phyloP scores from a whole-genome alignment of 2,888 invertebrate species.

The Syrphus vitripennis region DNA sequence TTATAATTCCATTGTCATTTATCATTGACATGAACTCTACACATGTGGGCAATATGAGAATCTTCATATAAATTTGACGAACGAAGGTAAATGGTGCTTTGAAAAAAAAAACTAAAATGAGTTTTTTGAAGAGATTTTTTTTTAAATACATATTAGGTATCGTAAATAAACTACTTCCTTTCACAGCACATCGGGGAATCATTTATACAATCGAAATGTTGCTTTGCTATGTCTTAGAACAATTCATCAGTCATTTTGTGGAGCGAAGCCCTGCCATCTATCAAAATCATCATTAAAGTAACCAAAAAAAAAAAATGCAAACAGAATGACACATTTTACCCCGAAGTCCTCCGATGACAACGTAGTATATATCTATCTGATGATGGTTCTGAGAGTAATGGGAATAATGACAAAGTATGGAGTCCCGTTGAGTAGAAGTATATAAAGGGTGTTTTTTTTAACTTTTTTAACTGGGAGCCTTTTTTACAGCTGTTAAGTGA shows the following conservation, averaged over 20 bases:
- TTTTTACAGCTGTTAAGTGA: too few relatives aligned
- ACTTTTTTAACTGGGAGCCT: too few relatives aligned
- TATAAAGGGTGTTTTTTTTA: too few relatives aligned
- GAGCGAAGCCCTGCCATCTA: not conserved
- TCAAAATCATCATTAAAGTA: not conserved
- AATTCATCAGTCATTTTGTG: not conserved
- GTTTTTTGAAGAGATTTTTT: not conserved
- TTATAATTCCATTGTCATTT: not conserved
- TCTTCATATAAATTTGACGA: not conserved
- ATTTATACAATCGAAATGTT: not conserved
- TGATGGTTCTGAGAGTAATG: not conserved
- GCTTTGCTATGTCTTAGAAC: not conserved
- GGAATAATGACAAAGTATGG: not conserved
- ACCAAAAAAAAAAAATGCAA: not conserved
- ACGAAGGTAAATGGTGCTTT: not conserved
- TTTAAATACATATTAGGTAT: not conserved
- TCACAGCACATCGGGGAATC: not conserved
- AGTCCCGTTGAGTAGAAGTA: too few relatives aligned
- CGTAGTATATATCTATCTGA: too few relatives aligned
- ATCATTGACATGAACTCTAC: not conserved
- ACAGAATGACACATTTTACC: not conserved
- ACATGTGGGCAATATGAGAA: too few relatives aligned
- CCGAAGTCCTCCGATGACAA: not conserved
- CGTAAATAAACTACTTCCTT: not conserved
- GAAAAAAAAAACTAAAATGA: not conserved